Percentiles rank a stretch among this genome's conserved stretches.
These are phyloP conservation scores for Turdus rufiventris DNA, from an alignment of 2,113 vertebrate genomes.

Conservation along the genomic window DNA sequence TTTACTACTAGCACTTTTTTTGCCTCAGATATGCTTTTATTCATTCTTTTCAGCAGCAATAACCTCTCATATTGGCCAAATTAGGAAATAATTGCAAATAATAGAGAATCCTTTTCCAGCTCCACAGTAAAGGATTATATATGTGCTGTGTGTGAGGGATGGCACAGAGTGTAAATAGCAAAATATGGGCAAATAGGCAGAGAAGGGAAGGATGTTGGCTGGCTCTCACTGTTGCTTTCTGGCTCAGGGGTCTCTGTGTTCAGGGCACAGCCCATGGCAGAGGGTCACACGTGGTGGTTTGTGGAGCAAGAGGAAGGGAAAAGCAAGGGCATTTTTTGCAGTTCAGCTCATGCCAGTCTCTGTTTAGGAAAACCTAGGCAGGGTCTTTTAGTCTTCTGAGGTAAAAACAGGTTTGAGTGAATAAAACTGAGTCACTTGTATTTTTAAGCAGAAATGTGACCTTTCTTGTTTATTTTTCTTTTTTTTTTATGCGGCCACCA, in stretches of 20 bases:
- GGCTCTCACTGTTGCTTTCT: background rate
- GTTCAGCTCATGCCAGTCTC: background rate
- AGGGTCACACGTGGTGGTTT: fast-evolving
- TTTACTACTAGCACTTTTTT: conserved; percentile 67
- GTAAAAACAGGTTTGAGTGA: background rate
- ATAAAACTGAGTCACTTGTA: background rate
- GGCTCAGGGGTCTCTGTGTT: background rate
- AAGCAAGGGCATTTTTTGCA: background rate
- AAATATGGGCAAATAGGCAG: background rate
- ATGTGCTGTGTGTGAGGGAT: conserved; percentile 12
- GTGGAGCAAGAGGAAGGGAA: background rate
- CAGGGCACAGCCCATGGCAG: background rate
- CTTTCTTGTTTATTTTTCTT: background rate
- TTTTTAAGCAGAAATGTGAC: background rate
- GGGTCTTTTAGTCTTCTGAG: background rate
- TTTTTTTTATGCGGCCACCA: background rate
- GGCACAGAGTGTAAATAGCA: conserved; percentile 39
- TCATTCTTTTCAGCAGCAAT: conserved; percentile 64
- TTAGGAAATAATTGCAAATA: conserved; percentile 69
- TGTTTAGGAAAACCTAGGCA: background rate
- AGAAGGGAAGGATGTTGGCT: background rate
- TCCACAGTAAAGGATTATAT: conserved; percentile 23
- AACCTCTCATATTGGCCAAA: conserved; percentile 66
- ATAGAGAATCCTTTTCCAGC: conserved; percentile 53
- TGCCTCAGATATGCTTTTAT: conserved; percentile 64